Conservation (phyloP, 2,797 vertebrate genomes). For the Amphiprion clarkii region DNA sequence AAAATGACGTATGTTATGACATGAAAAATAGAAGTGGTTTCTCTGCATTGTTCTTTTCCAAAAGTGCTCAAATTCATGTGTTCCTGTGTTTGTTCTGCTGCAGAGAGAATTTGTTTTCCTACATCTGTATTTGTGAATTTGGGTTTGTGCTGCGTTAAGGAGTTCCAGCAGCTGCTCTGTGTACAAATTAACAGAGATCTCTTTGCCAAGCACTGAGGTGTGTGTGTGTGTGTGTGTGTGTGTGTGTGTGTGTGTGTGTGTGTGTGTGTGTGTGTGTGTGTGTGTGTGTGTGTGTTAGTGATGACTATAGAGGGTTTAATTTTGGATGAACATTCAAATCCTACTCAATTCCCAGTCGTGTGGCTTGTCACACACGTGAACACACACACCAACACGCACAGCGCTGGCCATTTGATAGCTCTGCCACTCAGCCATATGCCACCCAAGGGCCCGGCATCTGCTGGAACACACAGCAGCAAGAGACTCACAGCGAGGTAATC, state of each 20-base stretch:
- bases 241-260: conserved; percentile 32
- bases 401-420: conserved; percentile 71
- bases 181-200: conserved; percentile 68
- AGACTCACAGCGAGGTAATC: conserved; percentile 44
- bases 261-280: conserved; percentile 59
- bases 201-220: conserved; percentile 66
- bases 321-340: conserved; percentile 50
- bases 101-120: not conserved
- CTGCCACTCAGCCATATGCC: conserved; percentile 81
- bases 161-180: conserved; percentile 66
- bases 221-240: too few species aligned
- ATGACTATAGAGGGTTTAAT: conserved; percentile 46
- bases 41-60: too few species aligned
- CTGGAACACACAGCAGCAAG: conserved; percentile 61
- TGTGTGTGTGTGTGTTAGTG: conserved; percentile 52
- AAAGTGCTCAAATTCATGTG: not conserved
- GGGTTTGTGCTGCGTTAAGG: conserved; percentile 55
- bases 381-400: conserved; percentile 26
- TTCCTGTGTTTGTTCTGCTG: not conserved
- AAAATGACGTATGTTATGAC: too few species aligned
- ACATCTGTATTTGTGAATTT: conserved; percentile 1
- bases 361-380: conserved; percentile 40
- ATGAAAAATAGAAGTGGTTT: too few species aligned
- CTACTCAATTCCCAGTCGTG: conserved; percentile 20
- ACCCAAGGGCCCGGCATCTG: conserved; percentile 78